These are phyloP conservation scores for Chaetorhynchus papuensis DNA, from an alignment of 2,113 vertebrate species.

Conservation along the genomic window DNA sequence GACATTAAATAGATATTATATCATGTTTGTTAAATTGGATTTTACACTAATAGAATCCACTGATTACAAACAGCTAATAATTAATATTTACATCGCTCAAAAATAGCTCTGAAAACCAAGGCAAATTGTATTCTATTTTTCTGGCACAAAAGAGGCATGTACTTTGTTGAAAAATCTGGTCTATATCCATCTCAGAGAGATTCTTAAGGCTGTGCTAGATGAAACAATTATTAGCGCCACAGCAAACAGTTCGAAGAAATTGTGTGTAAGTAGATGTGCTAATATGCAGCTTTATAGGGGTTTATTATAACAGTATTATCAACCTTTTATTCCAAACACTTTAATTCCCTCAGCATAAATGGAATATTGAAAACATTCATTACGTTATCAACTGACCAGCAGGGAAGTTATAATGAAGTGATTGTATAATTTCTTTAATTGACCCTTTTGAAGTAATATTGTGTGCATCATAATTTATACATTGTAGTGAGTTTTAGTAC, in stretches of 20 bases:
- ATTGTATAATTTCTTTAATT: not conserved
- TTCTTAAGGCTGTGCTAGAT: not conserved
- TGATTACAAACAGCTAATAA: not conserved
- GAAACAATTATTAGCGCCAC: not conserved
- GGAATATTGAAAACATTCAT: constrained; percentile 5
- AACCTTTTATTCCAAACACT: not conserved
- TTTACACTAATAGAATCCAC: not conserved
- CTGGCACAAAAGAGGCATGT: not conserved
- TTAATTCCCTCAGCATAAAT: not conserved
- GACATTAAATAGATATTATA: not conserved
- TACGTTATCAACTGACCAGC: not conserved
- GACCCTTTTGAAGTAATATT: not conserved
- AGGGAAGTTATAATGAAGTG: not conserved
- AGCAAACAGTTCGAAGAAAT: not conserved
- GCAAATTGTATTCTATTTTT: not conserved
- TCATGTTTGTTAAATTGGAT: not conserved
- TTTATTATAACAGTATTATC: not conserved
- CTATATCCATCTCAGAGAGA: not conserved
- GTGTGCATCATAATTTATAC: not conserved
- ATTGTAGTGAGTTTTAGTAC: not conserved
- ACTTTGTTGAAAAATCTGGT: not conserved
- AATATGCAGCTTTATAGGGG: not conserved
- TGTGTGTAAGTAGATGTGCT: not conserved
- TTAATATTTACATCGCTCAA: not conserved
- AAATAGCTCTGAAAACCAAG: not conserved